Conservation (phyloP, 2,113 vertebrate genomes). For the Rhinichthys klamathensis region DNA sequence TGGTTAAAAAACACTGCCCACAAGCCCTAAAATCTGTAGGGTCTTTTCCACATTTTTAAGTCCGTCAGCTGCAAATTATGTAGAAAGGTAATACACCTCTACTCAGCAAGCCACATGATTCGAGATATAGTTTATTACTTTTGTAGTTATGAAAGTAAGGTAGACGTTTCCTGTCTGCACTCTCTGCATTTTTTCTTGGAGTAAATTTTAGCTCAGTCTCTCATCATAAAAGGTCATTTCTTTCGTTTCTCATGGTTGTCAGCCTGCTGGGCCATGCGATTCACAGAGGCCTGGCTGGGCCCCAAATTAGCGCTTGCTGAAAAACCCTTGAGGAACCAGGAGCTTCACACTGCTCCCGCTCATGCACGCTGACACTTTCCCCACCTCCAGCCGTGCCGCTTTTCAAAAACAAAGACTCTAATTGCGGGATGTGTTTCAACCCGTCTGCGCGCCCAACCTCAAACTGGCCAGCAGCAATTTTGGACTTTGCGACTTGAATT, state of each 20-base stretch:
- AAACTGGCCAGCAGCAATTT: conserved; percentile 14
- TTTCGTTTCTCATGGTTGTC: conserved; percentile 60
- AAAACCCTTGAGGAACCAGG: conserved; percentile 66
- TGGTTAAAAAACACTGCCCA: too few species aligned
- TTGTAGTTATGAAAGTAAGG: background rate
- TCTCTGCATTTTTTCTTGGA: background rate
- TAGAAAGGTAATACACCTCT: background rate
- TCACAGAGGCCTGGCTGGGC: conserved; percentile 67
- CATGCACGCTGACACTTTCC: conserved; percentile 68
- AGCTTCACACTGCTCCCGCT: conserved; percentile 65
- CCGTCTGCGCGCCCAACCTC: conserved; percentile 2
- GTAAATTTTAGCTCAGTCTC: conserved; percentile 28
- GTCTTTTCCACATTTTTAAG: background rate
- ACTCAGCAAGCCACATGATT: background rate
- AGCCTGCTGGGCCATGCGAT: conserved; percentile 68
- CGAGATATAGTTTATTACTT: background rate
- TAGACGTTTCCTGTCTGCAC: background rate
- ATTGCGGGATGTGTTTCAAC: conserved; percentile 2
- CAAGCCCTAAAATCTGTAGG: too few species aligned
- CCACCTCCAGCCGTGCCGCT: conserved; percentile 15
- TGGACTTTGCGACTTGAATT: conserved; percentile 1
- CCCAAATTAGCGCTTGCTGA: conserved; percentile 68
- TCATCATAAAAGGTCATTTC: background rate
- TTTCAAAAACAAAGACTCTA: conserved; percentile 28
- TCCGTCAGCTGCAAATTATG: background rate